Evolutionary conservation across 2,888 invertebrate genomes (phyloP).

Genomic region (Chironomus riparius): DNA sequence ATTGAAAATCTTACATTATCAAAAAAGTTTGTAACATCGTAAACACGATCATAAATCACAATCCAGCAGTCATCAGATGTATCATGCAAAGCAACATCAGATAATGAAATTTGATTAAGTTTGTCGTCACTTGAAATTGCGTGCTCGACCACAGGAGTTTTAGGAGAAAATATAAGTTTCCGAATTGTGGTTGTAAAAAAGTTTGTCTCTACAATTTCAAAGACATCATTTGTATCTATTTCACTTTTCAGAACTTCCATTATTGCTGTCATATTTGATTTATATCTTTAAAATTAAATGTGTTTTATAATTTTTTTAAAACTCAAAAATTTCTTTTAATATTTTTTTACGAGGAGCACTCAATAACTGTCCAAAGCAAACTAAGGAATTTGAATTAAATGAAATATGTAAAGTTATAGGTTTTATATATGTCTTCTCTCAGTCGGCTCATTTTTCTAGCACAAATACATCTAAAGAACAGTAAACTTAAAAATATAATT

Average conservation of each 20-base stretch:
- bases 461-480: neutral
- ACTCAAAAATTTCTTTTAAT: neutral
- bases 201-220: neutral
- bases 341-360: neutral
- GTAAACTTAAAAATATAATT: neutral
- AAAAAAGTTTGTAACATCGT: conserved; percentile 69
- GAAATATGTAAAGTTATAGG: neutral
- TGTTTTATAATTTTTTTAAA: neutral
- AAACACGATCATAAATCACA: conserved; percentile 77
- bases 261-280: neutral
- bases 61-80: conserved; percentile 69
- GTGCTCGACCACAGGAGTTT: neutral
- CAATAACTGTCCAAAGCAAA: neutral
- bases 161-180: neutral
- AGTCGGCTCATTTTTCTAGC: neutral
- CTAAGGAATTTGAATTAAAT: neutral
- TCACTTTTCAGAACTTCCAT: neutral
- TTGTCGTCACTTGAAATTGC: conserved; percentile 26
- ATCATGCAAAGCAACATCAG: conserved; percentile 70
- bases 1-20: conserved; percentile 53
- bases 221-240: neutral
- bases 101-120: conserved; percentile 49
- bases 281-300: neutral
- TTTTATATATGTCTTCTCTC: neutral
- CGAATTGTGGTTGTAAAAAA: neutral